These are phyloP conservation scores for Helogale parvula DNA, from an alignment of 2,113 vertebrate genomes.

Conservation along the genomic window DNA sequence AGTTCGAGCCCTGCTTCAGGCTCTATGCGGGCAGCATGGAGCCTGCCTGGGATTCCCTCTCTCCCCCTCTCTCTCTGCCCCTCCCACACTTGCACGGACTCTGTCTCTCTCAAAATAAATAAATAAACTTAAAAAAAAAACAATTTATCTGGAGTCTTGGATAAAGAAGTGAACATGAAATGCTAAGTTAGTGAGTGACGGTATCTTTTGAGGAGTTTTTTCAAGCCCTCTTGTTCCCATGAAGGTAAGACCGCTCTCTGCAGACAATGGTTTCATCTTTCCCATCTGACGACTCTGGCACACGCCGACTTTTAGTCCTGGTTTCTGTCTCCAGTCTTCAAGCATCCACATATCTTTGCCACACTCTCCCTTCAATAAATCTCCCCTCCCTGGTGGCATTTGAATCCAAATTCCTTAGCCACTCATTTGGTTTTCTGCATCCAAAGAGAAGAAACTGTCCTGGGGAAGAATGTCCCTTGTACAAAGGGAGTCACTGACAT, in stretches of 20 bases:
- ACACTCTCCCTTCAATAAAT: not conserved
- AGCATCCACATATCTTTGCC: not conserved
- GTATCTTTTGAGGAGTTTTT: constrained; percentile 23
- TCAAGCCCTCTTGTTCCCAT: constrained; percentile 3
- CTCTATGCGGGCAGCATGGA: no score
- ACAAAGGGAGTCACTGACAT: not conserved
- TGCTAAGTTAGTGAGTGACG: constrained; percentile 45
- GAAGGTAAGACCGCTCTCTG: constrained; percentile 39
- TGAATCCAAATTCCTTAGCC: not conserved
- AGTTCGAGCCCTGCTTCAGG: no score
- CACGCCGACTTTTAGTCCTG: not conserved
- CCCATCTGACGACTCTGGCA: not conserved
- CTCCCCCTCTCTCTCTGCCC: no score
- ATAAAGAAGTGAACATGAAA: constrained; percentile 12
- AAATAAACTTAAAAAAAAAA: no score
- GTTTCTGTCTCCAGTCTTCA: not conserved
- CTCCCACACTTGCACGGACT: no score
- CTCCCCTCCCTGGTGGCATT: not conserved
- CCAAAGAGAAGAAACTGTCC: not conserved
- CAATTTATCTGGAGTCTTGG: not conserved
- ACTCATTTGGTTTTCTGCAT: not conserved
- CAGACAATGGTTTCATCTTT: not conserved
- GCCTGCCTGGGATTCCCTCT: no score
- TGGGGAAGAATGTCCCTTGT: not conserved
- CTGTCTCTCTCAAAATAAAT: no score